Base-by-base conservation (phyloP, 2,888 invertebrate species). In the Drosophila affinis region DNA sequence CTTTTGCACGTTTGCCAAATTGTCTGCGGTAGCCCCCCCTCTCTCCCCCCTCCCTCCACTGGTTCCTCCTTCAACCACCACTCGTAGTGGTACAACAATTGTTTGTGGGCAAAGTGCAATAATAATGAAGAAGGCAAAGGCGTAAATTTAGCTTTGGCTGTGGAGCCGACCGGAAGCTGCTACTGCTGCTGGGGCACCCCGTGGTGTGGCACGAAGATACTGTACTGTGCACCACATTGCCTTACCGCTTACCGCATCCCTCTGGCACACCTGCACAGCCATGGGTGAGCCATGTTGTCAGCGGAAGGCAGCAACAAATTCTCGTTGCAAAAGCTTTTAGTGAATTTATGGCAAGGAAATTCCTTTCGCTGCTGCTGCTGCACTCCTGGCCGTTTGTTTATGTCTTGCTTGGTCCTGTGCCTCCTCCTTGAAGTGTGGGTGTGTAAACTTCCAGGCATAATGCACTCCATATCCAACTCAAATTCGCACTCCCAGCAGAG, bases 1-100 rank as follows among this genome's bases (percentile, higher is more conserved):
- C 76, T 78, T 77, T 88, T 82, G 89, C 89, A 88, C 85, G 89
- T 86, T 89, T 89, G 89, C 89, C 85, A 89, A 89, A 89, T 89
- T 86, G 85, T 89, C 85, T 89, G 85, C 73, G 88, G 83, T 80
- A 61, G 83, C 78, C 78, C 72, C 21, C 21, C 21, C 2, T 21
- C 21, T 21, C 21, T 21, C 21, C 3, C 21, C 21, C 21, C 18
- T 18, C 18, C 21, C 21, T n/a, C n/a, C 21, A 0, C 21, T 21
- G 21, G 21, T 1, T 29, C 7, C 29, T 29, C 61, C 46, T 47
- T 21, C 21, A 21, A 21, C 44, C 46, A 45, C 49, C 49, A 51
- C 17, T 17, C 18, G 27, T 58, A 24, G 24, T 58, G 18, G 24
- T 55, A 56, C 59, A 52, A 63, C 53, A 58, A 59, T 71, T 72